Percentiles rank a stretch among this genome's conserved stretches.
phyloP scores from a whole-genome alignment of 37 sponge, comb jelly and placozoan species.

The Haliclona indistincta region DNA sequence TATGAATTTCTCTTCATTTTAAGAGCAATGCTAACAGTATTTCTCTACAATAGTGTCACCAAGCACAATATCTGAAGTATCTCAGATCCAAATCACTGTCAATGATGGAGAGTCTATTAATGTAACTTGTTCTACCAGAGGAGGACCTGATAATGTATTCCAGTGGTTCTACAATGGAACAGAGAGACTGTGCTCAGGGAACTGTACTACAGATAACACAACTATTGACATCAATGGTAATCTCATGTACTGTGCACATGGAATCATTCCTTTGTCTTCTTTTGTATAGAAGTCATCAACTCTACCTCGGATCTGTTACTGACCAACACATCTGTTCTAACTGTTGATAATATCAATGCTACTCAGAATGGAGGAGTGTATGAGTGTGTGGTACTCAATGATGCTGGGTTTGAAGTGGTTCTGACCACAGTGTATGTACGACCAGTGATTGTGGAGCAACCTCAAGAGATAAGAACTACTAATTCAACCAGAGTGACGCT shows the following conservation, averaged over 20 bases:
- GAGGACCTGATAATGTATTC: constrained; percentile 26
- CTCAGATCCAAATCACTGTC: not conserved
- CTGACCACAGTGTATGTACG: not conserved
- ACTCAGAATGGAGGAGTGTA: not conserved
- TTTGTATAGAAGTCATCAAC: no score
- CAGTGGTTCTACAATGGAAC: constrained; percentile 17
- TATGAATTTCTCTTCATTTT: no score
- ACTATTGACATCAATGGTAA: no score
- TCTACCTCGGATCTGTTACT: no score
- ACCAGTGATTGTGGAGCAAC: not conserved
- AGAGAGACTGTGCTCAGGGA: not conserved
- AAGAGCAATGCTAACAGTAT: no score
- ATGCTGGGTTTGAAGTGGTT: not conserved
- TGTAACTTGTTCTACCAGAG: constrained; percentile 6
- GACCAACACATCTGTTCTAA: no score
- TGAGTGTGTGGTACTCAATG: not conserved
- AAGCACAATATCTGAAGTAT: no score
- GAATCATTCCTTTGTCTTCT: no score
- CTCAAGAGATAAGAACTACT: constrained; percentile 6
- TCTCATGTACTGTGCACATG: no score
- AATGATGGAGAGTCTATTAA: not conserved
- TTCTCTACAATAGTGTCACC: no score
- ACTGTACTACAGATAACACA: no score
- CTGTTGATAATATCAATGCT: not conserved
- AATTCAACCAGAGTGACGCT: not conserved